These are phyloP conservation scores for Thalassoma bifasciatum DNA, from an alignment of 2,113 vertebrate genomes.

Conservation along the genomic window DNA sequence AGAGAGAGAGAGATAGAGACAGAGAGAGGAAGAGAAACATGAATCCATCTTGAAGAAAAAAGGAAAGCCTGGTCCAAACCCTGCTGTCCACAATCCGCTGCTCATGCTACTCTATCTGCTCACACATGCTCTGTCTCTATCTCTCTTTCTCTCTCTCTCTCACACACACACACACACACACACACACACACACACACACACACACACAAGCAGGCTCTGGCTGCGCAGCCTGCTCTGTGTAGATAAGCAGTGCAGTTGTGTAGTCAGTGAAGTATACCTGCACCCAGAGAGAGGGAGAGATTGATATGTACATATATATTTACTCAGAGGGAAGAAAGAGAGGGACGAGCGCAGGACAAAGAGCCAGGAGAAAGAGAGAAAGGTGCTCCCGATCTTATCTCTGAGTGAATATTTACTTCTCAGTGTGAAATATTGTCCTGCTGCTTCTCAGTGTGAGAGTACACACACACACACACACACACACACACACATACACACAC, in stretches of 20 bases:
- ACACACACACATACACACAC: constrained; percentile 18
- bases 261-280: constrained; percentile 67
- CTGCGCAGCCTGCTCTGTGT: constrained; percentile 63
- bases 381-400: constrained; percentile 69
- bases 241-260: constrained; percentile 77
- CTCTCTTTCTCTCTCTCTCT: too few relatives aligned
- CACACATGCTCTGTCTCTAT: too few relatives aligned
- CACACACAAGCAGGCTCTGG: constrained; percentile 22
- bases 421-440: constrained; percentile 58
- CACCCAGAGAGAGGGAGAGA: constrained; percentile 55
- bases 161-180: too few relatives aligned
- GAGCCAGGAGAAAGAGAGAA: constrained; percentile 40
- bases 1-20: too few relatives aligned
- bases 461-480: too few relatives aligned
- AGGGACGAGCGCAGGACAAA: constrained; percentile 25
- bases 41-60: constrained; percentile 13
- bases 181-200: too few relatives aligned
- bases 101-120: constrained; percentile 38
- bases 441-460: constrained; percentile 48
- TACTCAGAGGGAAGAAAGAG: constrained; percentile 51
- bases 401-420: constrained; percentile 78
- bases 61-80: neutral
- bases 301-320: constrained; percentile 60
- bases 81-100: constrained; percentile 52
- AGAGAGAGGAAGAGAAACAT: constrained; percentile 16